These are phyloP conservation scores for Pogonognathellus flavescens DNA, from an alignment of 1,140 invertebrate genomes.

Conservation along the genomic window DNA sequence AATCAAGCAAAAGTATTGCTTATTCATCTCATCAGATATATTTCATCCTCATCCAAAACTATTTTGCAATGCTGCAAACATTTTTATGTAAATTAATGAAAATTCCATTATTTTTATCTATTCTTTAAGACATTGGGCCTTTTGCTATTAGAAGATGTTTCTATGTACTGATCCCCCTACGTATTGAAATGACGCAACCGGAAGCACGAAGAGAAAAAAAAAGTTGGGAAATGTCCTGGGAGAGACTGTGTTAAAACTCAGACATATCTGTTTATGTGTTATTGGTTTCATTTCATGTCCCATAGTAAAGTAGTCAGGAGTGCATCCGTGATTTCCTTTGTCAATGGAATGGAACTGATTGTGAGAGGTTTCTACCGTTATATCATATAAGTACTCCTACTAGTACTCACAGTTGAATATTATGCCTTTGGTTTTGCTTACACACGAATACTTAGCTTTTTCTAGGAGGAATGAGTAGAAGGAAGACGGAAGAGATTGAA, in stretches of 20 bases:
- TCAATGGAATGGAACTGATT: conserved; percentile 48
- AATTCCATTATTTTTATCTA: too few species aligned
- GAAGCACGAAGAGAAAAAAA: not conserved
- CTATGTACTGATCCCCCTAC: too few species aligned
- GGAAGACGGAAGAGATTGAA: not conserved
- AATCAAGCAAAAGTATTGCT: too few species aligned
- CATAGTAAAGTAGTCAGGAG: conserved; percentile 29
- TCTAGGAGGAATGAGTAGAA: not conserved
- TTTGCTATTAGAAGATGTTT: too few species aligned
- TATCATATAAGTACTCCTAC: not conserved
- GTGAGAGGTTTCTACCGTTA: not conserved
- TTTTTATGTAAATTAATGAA: too few species aligned
- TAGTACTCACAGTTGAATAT: not conserved
- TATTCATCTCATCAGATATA: too few species aligned
- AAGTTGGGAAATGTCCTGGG: not conserved
- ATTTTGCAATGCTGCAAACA: too few species aligned
- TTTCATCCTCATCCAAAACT: too few species aligned
- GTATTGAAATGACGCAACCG: too few species aligned
- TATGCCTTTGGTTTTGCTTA: not conserved
- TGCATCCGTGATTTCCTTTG: conserved; percentile 26
- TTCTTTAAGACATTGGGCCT: too few species aligned
- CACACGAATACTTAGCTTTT: not conserved
- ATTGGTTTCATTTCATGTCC: conserved; percentile 42
- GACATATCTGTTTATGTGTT: conserved; percentile 36
- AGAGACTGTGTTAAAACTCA: conserved; percentile 1